These are phyloP conservation scores for Poeciliopsis turrubarensis DNA, from an alignment of 2,113 vertebrate species.

Conservation along the genomic window DNA sequence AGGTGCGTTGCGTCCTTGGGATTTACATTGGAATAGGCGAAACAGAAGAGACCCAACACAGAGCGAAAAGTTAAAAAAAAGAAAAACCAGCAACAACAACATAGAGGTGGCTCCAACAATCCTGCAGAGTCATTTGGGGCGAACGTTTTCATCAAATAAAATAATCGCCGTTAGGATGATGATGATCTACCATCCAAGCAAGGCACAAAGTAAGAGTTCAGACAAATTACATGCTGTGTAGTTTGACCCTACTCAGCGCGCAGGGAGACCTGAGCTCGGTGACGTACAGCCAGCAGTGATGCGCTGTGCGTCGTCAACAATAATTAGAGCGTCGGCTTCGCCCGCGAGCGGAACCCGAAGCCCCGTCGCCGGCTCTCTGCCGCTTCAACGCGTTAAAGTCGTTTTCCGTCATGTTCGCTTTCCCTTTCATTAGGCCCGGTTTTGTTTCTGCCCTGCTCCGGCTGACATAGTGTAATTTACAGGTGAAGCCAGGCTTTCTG, in stretches of 20 bases:
- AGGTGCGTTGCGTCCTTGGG: constrained; percentile 37
- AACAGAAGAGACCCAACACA: no score
- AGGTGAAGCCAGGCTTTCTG: constrained; percentile 69
- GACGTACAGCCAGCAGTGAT: constrained; percentile 54
- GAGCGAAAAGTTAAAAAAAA: no score
- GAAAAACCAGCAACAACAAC: no score
- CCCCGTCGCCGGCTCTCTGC: constrained; percentile 24
- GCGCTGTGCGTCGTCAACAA: constrained; percentile 56
- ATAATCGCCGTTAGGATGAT: constrained; percentile 68
- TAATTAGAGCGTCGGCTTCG: constrained; percentile 57
- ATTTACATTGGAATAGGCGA: not conserved
- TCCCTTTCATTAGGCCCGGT: constrained; percentile 60
- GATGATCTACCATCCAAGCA: constrained; percentile 61
- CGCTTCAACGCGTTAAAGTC: constrained; percentile 27
- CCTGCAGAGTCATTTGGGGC: constrained; percentile 38
- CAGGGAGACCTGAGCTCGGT: constrained; percentile 43
- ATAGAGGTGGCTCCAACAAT: not conserved
- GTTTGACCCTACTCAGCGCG: constrained; percentile 20
- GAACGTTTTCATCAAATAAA: constrained; percentile 24
- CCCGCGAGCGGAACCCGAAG: constrained; percentile 35
- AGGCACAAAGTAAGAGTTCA: constrained; percentile 38
- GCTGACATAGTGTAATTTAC: constrained; percentile 68
- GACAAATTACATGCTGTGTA: no score
- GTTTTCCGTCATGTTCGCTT: constrained; percentile 48
- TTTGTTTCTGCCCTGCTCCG: constrained; percentile 60